phyloP scores from a whole-genome alignment of 30 jellyfish, hydroid and myxozoan genomes.

The Chrysaora quinquecirrha region DNA sequence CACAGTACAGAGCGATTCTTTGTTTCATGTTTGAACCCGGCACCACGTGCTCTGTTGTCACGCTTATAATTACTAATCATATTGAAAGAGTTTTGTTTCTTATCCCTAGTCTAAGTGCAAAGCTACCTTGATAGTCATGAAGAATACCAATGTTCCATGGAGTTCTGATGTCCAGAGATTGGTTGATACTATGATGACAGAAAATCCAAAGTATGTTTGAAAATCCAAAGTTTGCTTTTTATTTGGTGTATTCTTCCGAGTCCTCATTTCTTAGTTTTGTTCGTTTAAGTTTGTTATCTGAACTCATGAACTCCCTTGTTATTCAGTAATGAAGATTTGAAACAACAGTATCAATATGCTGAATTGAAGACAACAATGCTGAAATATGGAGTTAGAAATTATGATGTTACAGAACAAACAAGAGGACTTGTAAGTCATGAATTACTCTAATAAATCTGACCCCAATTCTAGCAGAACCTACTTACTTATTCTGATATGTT shows the following conservation, averaged over 20 bases:
- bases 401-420: constrained; percentile 57
- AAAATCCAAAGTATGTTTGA: constrained; percentile 74
- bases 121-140: constrained; percentile 79
- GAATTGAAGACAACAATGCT: constrained; percentile 78
- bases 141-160: constrained; percentile 83
- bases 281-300: background rate
- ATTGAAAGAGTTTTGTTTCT: too few species aligned
- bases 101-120: constrained; percentile 58
- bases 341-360: constrained; percentile 80
- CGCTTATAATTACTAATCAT: too few species aligned
- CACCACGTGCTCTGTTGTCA: too few species aligned
- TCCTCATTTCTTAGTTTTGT: background rate
- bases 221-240: background rate
- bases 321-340: constrained; percentile 80
- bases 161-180: constrained; percentile 74
- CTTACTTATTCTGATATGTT: too few species aligned
- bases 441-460: too few species aligned
- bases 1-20: too few species aligned
- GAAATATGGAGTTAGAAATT: constrained; percentile 79
- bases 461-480: too few species aligned
- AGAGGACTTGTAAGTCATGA: constrained; percentile 56
- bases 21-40: too few species aligned
- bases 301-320: background rate
- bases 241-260: background rate
- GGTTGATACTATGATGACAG: constrained; percentile 61